Evolutionary conservation across 2,797 vertebrate species (phyloP).

Genomic region (Cryptoprocta ferox): DNA sequence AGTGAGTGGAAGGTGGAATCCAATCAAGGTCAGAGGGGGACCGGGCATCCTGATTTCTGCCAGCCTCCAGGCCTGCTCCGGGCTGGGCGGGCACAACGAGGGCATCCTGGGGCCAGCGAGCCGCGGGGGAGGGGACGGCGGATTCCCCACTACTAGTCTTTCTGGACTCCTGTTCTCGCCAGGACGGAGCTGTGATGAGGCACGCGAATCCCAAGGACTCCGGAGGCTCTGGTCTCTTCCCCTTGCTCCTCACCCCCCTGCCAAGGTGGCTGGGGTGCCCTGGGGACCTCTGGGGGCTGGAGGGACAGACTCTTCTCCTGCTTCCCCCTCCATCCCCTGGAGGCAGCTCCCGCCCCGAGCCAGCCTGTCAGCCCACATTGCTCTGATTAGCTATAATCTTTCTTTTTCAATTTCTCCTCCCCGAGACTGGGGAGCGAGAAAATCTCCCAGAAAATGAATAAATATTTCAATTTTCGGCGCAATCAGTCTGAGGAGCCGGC

Average conservation of each 20-base stretch:
- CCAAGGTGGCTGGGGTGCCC: not conserved
- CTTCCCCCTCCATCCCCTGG: not conserved
- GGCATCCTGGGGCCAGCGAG: not conserved
- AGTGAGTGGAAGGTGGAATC: not conserved
- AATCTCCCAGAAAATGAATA: constrained; percentile 86
- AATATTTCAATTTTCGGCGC: constrained; percentile 87
- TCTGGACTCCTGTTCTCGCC: not conserved
- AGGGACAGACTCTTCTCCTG: constrained; percentile 1
- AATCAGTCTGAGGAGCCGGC: constrained; percentile 81
- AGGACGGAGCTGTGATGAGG: not conserved
- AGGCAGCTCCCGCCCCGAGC: constrained; percentile 32
- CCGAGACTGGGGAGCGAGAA: constrained; percentile 76
- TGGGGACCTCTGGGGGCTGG: not conserved
- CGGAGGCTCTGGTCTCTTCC: not conserved
- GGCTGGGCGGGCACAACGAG: not conserved
- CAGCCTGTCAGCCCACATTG: constrained; percentile 78
- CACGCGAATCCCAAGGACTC: not conserved
- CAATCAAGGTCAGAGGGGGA: not conserved
- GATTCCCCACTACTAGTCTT: not conserved
- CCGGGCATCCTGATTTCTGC: not conserved
- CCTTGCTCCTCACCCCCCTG: not conserved
- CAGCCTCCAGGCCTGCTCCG: not conserved
- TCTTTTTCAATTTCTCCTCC: constrained; percentile 77
- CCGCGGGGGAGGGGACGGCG: not conserved
- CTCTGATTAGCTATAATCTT: constrained; percentile 79